Evolutionary conservation across 2,888 invertebrate genomes (phyloP), one percentile per base, ranked within the genome.

Genomic region (Ligdia adustata): DNA sequence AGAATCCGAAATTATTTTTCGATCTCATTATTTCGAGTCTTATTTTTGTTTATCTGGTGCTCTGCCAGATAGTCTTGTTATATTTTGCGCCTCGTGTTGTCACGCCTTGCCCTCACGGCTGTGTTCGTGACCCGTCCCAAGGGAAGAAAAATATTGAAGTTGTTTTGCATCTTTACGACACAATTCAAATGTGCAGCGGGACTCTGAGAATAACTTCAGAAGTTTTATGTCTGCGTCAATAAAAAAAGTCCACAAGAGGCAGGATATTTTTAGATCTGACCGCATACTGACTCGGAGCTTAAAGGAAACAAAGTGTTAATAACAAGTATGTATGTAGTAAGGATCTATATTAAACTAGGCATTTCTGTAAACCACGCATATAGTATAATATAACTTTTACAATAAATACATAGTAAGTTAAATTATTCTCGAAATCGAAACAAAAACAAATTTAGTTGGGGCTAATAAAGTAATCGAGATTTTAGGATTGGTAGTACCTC

Each of bases 1-100:
- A n/a, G n/a, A n/a, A 18, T 18, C 18, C 18, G 6, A 6, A 1
- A 18, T 18, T 18, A 1, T 18, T 18, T n/a, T n/a, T n/a, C n/a
- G n/a, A 22, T 2, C 4, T 6, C 0, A 6, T 22, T 22, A 22
- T 22, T 22, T 22, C 6, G 1, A 22, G n/a, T 9, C 4, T 16
- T 28, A 37, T 29, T 29, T 40, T 48, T 46, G 52, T 43, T 52
- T 20, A 6, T 51, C 48, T 62, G 59, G 57, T 57, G 29, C 24
- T 46, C 33, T 52, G 69, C 69, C 63, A 64, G 60, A 44, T 51
- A 54, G 29, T 40, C 35, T 41, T 29, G 37, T 27, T 31, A 45
- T 16, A 26, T 31, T 37, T 41, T n/a, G n/a, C n/a, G n/a, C 40
- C 9, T 44, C 14, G 14, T n/a, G 22, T 35, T 35, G 34, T 47